Evolutionary conservation across 2,888 invertebrate genomes (phyloP).

Genomic region (Agonopterix subpropinquella): DNA sequence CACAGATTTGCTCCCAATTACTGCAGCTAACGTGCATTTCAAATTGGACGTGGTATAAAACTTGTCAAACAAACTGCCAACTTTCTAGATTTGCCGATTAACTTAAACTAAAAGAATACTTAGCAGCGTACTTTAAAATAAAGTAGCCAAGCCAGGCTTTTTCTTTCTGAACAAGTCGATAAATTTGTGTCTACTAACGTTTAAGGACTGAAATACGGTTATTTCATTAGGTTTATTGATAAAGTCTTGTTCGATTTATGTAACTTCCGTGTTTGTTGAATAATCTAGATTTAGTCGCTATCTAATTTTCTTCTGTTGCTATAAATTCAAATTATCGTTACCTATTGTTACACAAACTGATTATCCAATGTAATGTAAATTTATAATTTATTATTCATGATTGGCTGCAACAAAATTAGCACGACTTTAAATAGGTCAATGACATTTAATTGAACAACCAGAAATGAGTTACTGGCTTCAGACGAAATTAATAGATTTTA

Average conservation of each 20-base stretch:
- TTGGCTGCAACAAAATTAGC: slow-evolving; percentile 15
- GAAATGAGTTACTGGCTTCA: slow-evolving; percentile 27
- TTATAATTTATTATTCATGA: too few species aligned
- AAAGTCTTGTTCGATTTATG: slow-evolving; percentile 25
- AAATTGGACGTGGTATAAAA: slow-evolving; percentile 16
- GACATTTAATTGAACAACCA: slow-evolving; percentile 40
- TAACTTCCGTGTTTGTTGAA: slow-evolving; percentile 26
- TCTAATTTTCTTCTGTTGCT: slow-evolving; percentile 26
- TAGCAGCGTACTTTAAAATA: too few species aligned
- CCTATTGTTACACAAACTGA: neutral
- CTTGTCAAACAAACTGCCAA: slow-evolving; percentile 18
- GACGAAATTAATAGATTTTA: slow-evolving; percentile 40
- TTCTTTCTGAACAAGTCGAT: slow-evolving; percentile 3
- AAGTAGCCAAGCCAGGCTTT: too few species aligned
- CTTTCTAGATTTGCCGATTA: slow-evolving; percentile 5
- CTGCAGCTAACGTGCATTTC: slow-evolving; percentile 21
- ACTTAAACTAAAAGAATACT: neutral
- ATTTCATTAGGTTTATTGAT: slow-evolving; percentile 28
- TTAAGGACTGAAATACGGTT: slow-evolving; percentile 15
- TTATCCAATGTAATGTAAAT: neutral
- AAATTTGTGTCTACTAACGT: slow-evolving; percentile 19
- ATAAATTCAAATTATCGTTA: slow-evolving; percentile 4
- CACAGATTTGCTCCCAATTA: slow-evolving; percentile 24
- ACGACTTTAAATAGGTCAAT: slow-evolving; percentile 48
- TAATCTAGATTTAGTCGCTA: slow-evolving; percentile 26